phyloP scores from a whole-genome alignment of 2,888 invertebrate genomes.

The Schizotus pectinicornis region DNA sequence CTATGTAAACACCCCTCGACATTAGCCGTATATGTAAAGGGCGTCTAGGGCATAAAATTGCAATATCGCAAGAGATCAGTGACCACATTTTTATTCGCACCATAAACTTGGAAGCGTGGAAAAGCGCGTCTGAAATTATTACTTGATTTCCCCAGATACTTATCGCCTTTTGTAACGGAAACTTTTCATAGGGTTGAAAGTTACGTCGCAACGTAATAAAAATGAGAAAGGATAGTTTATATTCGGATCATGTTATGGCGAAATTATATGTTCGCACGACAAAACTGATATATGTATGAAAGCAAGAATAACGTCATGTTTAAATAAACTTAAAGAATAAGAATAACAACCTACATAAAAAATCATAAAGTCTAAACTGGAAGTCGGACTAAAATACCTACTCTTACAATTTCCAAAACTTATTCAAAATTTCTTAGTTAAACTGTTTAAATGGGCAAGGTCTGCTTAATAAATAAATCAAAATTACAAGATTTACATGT shows the following conservation, averaged over 20 bases:
- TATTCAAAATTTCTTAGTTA: no score
- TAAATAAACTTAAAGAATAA: no score
- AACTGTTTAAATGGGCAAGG: no score
- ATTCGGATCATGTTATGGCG: not conserved
- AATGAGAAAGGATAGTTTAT: slow-evolving; percentile 17
- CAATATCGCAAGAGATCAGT: slow-evolving; percentile 31
- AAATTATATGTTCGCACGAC: no score
- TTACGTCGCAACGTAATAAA: not conserved
- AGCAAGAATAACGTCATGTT: no score
- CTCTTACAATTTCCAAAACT: no score
- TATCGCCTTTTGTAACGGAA: slow-evolving; percentile 31
- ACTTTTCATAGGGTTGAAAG: slow-evolving; percentile 20
- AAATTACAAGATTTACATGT: no score
- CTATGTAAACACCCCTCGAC: slow-evolving; percentile 21
- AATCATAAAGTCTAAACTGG: no score
- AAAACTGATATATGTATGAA: no score
- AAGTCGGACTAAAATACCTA: no score
- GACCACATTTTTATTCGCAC: slow-evolving; percentile 38
- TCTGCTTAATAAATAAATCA: no score
- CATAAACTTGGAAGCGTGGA: slow-evolving; percentile 31
- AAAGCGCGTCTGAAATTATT: slow-evolving; percentile 29
- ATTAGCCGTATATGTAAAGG: slow-evolving; percentile 5
- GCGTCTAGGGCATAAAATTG: slow-evolving; percentile 17
- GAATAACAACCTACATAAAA: no score
- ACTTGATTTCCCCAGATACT: slow-evolving; percentile 42